phyloP scores from a whole-genome alignment of 2,888 invertebrate species.

The Pemphredon lugubris region DNA sequence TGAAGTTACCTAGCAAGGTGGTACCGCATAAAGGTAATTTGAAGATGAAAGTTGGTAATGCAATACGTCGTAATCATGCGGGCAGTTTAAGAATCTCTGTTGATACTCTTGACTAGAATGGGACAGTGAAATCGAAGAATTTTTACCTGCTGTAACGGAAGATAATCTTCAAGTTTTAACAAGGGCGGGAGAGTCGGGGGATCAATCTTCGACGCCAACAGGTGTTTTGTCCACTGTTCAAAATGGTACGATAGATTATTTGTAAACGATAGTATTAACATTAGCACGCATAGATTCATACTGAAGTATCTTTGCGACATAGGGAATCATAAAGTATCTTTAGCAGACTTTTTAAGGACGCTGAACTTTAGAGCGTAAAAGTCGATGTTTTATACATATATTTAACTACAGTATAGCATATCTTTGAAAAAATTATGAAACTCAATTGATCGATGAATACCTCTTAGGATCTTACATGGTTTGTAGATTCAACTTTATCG shows the following conservation, averaged over 20 bases:
- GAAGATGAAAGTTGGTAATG: not conserved
- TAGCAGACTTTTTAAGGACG: no score
- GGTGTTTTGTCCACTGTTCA: constrained; percentile 70
- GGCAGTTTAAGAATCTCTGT: not conserved
- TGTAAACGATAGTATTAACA: no score
- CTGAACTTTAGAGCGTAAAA: no score
- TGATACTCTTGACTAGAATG: constrained; percentile 69
- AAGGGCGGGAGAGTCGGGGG: constrained; percentile 78
- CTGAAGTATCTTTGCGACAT: no score
- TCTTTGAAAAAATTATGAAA: no score
- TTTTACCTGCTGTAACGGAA: constrained; percentile 78
- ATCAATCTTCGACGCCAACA: constrained; percentile 75
- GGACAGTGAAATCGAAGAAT: constrained; percentile 80
- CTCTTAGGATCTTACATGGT: no score
- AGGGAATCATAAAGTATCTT: no score
- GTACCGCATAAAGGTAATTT: constrained; percentile 72
- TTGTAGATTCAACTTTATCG: no score
- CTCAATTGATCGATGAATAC: no score
- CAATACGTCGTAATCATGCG: not conserved
- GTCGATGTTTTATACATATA: no score
- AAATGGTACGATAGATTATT: constrained; percentile 66
- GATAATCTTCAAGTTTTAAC: constrained; percentile 78
- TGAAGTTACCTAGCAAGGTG: constrained; percentile 69
- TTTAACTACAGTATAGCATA: no score
- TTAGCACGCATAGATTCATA: no score